phyloP scores from a whole-genome alignment of 2,797 vertebrate species.

The Smutsia gigantea region DNA sequence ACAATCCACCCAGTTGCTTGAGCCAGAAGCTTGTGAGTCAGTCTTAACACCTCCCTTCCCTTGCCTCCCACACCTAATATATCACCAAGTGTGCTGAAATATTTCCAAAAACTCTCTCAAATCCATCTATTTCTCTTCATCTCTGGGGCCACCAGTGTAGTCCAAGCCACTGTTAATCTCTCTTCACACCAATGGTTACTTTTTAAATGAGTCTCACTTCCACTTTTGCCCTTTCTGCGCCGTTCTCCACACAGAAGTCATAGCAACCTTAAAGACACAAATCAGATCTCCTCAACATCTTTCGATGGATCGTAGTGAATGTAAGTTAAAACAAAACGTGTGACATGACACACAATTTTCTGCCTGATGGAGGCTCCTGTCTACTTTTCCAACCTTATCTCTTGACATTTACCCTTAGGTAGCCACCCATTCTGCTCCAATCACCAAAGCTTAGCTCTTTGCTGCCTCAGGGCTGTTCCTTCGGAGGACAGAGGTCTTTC shows the following conservation, averaged over 20 bases:
- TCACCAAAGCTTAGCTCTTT: neutral
- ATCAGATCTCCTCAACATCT: neutral
- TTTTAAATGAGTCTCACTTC: neutral
- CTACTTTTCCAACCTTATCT: neutral
- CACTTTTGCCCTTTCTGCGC: neutral
- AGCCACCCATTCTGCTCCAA: neutral
- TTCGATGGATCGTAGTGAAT: neutral
- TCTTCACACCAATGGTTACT: neutral
- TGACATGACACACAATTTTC: neutral
- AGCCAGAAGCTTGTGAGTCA: slow-evolving; percentile 67
- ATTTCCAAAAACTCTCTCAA: neutral
- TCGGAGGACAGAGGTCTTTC: neutral
- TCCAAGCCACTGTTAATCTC: neutral
- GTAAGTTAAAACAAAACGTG: neutral
- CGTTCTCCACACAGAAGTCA: neutral
- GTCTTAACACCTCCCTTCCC: slow-evolving; percentile 2
- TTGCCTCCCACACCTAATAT: neutral
- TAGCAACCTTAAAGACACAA: neutral
- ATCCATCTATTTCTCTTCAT: neutral
- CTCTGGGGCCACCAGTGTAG: neutral
- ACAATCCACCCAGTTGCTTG: neutral
- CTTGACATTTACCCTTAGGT: neutral
- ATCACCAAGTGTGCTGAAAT: neutral
- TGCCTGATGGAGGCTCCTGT: neutral
- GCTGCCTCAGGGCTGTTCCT: neutral